Conservation (phyloP, 1,140 invertebrate species). For the Leptoteleia sp. region DNA sequence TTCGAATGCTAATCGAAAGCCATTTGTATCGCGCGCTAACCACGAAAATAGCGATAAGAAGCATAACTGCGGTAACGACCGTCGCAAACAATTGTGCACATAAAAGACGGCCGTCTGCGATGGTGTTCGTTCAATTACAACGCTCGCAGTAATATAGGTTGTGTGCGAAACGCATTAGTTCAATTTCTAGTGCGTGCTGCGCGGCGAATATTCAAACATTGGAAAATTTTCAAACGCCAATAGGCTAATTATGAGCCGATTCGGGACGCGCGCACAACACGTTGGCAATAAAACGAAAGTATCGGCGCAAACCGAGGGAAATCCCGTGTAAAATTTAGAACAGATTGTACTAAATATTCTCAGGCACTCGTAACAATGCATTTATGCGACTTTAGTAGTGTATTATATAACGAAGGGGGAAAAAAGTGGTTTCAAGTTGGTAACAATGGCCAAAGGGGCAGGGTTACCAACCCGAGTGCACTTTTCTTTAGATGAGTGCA, state of each 20-base stretch:
- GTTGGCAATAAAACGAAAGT: constrained; percentile 30
- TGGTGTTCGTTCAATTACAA: constrained; percentile 51
- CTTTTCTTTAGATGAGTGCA: too few species aligned
- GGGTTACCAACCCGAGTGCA: too few species aligned
- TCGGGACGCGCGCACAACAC: too few species aligned
- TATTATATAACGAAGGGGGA: too few species aligned
- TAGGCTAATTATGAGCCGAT: constrained; percentile 26
- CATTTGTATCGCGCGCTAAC: constrained; percentile 42
- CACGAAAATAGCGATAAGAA: constrained; percentile 53
- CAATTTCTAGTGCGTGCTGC: constrained; percentile 24
- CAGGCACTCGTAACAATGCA: too few species aligned
- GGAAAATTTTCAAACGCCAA: constrained; percentile 33
- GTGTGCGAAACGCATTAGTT: constrained; percentile 47
- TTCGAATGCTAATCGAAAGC: constrained; percentile 44
- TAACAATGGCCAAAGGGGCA: too few species aligned
- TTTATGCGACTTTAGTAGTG: too few species aligned
- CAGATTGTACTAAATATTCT: too few species aligned
- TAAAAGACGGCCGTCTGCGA: constrained; percentile 26
- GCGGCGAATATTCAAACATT: constrained; percentile 30
- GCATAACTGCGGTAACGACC: constrained; percentile 55
- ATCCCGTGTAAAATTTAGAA: too few species aligned
- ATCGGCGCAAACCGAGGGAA: constrained; percentile 25
- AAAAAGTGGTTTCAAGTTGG: too few species aligned
- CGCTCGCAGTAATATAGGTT: constrained; percentile 41
- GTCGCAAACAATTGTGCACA: constrained; percentile 56